Evolutionary conservation across 2,888 invertebrate species (phyloP), one percentile per base, ranked within the genome.

Genomic region (Embidobia sp.): DNA sequence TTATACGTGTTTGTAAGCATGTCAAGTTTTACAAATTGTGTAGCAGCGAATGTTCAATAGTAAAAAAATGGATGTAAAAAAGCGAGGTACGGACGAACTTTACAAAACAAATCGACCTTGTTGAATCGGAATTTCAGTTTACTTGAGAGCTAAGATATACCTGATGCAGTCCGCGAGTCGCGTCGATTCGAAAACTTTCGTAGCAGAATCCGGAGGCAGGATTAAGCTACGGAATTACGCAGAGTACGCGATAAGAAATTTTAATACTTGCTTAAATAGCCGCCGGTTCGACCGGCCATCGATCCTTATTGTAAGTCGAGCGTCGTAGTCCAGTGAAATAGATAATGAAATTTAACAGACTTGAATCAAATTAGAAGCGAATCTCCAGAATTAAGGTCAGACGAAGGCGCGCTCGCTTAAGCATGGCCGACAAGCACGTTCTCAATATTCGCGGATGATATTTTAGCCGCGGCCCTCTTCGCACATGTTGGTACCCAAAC

Each of bases 211-310:
- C 81, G 75, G 77, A 78, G 81, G 66, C 80, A 78, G 82, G 83
- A 86, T 86, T 86, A 85, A 85, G 82, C 79, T 81, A 66, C 78
- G 61, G 79, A 82, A 82, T 84, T 83, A 79, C 77, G 74, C 61
- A 35, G 75, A 70, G 80, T 83, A 85, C 84, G 83, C 82, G 86
- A 83, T 85, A 83, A 83, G 86, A 85, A 85, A 85, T 85, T 85
- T 84, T 83, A 85, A 85, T 85, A 84, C 84, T 82, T 81, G 81
- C 81, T 82, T 83, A 83, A 84, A 78, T 80, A 81, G 69, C 80
- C 46, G 66, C 64, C 76, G 77, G 77, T 79, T 78, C 82, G 55
- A 61, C 61, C 51, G 63, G 44, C 74, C 66, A 78, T 77, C 67
- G 77, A 77, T 73, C 63, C 77, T 73, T 55, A 64, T 69, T 73